Evolutionary conservation across 1,140 invertebrate genomes (phyloP).

Genomic region (Caenorhabditis remanei): DNA sequence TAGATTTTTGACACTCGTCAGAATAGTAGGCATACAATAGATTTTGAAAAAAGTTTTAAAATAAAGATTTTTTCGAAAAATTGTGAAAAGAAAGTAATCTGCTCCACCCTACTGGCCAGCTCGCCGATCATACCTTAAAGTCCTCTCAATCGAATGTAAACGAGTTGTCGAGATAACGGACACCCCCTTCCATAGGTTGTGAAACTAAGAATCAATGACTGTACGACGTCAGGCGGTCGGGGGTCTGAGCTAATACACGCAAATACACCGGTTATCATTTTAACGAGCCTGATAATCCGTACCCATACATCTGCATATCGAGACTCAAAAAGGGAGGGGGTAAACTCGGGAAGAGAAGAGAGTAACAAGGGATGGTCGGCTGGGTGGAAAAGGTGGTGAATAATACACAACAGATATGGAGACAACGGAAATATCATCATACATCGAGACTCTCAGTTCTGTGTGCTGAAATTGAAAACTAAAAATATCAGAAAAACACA

Average conservation of each 20-base stretch:
- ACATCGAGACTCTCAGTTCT: neutral
- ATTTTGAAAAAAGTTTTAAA: no score
- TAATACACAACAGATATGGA: neutral
- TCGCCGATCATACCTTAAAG: no score
- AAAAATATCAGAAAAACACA: no score
- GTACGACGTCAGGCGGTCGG: neutral
- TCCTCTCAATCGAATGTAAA: no score
- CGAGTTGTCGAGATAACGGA: no score
- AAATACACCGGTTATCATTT: neutral
- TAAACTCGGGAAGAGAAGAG: neutral
- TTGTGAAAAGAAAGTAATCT: no score
- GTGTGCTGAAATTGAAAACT: no score
- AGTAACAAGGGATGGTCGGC: neutral
- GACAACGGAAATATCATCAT: conserved; percentile 5
- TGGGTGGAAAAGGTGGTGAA: neutral
- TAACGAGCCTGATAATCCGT: neutral
- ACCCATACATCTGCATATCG: neutral
- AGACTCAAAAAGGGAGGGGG: neutral
- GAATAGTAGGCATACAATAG: no score
- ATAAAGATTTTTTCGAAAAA: no score
- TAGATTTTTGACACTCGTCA: no score
- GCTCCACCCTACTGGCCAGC: no score
- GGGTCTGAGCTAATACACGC: neutral
- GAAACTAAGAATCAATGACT: neutral
- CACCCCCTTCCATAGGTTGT: neutral